phyloP scores from a whole-genome alignment of 2,113 vertebrate species.

The Ochotona curzoniae region DNA sequence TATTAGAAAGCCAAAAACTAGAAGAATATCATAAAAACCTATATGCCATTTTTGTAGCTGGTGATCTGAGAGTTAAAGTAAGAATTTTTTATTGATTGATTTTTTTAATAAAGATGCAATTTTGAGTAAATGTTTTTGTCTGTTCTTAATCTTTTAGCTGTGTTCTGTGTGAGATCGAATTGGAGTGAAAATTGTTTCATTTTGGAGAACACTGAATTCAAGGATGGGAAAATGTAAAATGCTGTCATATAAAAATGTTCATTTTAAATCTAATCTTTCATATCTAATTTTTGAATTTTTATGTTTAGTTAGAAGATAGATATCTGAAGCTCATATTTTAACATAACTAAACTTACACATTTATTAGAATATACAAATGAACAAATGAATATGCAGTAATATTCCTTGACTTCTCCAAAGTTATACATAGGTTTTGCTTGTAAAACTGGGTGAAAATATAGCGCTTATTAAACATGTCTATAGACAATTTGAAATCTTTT shows the following conservation, averaged over 20 bases:
- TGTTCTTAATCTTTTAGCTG: background rate
- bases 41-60: background rate
- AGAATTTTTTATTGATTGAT: conserved; percentile 7
- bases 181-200: background rate
- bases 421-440: background rate
- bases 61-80: background rate
- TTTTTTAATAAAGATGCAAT: background rate
- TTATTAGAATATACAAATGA: background rate
- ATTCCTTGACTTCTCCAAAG: background rate
- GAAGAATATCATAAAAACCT: background rate
- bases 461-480: conserved; percentile 29
- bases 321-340: conserved; percentile 3
- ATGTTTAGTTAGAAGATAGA: background rate
- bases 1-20: background rate
- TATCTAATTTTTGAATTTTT: conserved; percentile 1
- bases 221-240: background rate
- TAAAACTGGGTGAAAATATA: conserved; percentile 23
- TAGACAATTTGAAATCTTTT: conserved; percentile 38
- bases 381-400: background rate
- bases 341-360: background rate
- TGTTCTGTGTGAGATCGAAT: background rate
- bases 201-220: background rate
- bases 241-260: background rate
- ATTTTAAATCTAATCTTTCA: background rate
- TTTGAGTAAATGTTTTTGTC: background rate